phyloP scores from a whole-genome alignment of 2,113 vertebrate species.

The Pedionomus torquatus region DNA sequence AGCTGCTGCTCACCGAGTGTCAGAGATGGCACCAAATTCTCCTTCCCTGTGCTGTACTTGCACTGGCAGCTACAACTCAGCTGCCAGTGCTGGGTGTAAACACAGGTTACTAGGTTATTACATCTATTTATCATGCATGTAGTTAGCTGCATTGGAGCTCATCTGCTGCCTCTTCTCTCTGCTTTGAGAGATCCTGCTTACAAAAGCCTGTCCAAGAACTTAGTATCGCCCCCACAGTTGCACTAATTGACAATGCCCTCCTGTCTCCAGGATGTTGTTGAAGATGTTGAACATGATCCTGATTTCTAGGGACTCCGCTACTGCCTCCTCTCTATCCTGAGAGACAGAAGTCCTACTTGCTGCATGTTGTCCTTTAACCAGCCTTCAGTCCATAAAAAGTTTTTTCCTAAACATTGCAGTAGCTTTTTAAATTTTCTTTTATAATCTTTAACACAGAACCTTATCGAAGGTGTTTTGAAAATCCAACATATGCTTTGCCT shows the following conservation, averaged over 20 bases:
- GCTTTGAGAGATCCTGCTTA: neutral
- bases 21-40: neutral
- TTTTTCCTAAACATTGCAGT: neutral
- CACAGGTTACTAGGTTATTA: neutral
- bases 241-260: neutral
- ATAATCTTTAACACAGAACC: neutral
- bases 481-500: neutral
- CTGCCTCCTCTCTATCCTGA: neutral
- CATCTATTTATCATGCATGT: neutral
- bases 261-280: accelerated
- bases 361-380: neutral
- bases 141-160: neutral
- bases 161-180: neutral
- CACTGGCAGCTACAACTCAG: neutral
- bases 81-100: neutral
- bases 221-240: neutral
- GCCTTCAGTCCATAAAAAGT: neutral
- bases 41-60: no score
- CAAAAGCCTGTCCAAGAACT: neutral
- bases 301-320: neutral
- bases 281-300: neutral
- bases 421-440: neutral
- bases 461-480: neutral
- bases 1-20: neutral
- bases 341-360: neutral